These are phyloP conservation scores for Bufotes viridis DNA, from an alignment of 2,797 vertebrate genomes.

Conservation along the genomic window DNA sequence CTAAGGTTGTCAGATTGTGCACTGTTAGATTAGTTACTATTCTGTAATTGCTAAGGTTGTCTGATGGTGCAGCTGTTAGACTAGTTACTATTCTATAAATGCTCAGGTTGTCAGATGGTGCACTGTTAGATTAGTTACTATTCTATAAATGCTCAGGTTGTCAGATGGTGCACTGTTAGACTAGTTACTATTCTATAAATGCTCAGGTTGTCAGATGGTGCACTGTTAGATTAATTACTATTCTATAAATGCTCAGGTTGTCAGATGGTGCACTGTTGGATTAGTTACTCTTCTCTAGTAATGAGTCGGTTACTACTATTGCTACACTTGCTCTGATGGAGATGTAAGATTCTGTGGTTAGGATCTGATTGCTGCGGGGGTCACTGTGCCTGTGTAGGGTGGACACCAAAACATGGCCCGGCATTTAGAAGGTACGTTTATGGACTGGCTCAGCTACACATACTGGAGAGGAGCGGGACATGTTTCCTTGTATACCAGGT, in stretches of 20 bases:
- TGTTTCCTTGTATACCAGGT: too few species aligned
- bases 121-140: background rate
- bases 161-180: background rate
- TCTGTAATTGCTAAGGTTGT: background rate
- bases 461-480: too few species aligned
- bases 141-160: background rate
- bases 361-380: too few species aligned
- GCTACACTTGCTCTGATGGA: too few species aligned
- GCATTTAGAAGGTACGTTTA: too few species aligned
- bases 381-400: too few species aligned
- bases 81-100: background rate
- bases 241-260: background rate
- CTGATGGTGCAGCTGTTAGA: background rate
- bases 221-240: background rate
- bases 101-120: background rate
- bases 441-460: too few species aligned
- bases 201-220: background rate
- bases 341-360: too few species aligned
- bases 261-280: background rate
- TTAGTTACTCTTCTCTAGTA: background rate
- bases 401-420: too few species aligned
- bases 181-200: background rate
- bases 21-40: too few species aligned
- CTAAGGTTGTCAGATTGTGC: background rate
- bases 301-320: too few species aligned